Conservation (phyloP, 2,797 vertebrate genomes). For the Arnoldichthys spilopterus region DNA sequence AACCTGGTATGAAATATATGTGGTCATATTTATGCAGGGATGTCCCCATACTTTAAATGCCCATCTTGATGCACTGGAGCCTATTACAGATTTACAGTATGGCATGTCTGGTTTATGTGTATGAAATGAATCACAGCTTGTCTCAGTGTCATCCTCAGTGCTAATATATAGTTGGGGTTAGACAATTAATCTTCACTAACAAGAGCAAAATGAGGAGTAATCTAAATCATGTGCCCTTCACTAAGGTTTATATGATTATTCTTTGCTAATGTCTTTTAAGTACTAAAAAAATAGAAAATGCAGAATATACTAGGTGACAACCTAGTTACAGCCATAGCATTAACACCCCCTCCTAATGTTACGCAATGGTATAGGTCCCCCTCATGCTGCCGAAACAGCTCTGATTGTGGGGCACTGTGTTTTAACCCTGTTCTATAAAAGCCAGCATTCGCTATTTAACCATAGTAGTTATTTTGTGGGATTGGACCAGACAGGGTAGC, state of each 20-base stretch:
- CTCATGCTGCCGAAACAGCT: too few species aligned
- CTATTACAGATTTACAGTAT: background rate
- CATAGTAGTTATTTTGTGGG: too few species aligned
- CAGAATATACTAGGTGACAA: background rate
- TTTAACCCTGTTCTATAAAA: too few species aligned
- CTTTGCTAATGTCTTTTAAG: background rate
- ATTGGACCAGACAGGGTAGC: too few species aligned
- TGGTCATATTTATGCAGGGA: background rate
- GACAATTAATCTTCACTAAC: conserved; percentile 7
- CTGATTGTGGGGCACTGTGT: too few species aligned
- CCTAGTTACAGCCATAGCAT: too few species aligned
- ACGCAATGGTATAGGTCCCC: too few species aligned
- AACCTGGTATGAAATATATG: background rate
- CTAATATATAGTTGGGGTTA: background rate
- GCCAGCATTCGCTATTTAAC: too few species aligned
- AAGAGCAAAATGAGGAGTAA: background rate
- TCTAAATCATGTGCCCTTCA: background rate
- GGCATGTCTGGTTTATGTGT: background rate
- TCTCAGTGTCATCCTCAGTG: background rate
- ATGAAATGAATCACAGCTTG: background rate
- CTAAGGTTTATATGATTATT: background rate
- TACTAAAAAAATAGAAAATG: background rate
- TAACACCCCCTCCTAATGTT: too few species aligned
- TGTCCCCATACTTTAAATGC: conserved; percentile 12
- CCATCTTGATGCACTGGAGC: background rate